Conservation (phyloP, 2,113 vertebrate genomes). For the Rhea pennata region DNA sequence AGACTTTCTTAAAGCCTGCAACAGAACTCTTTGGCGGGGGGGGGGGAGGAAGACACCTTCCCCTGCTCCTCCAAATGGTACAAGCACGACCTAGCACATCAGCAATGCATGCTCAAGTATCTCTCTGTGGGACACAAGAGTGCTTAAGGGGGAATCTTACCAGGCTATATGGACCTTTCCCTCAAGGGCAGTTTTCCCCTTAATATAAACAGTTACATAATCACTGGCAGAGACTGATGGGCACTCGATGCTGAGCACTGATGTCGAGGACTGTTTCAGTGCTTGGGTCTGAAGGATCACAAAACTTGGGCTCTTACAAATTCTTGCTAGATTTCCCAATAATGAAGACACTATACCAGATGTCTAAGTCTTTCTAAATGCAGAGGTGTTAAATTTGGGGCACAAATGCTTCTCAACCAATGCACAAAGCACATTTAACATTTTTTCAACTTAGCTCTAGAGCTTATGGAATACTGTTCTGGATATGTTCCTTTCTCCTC, state of each 20-base stretch:
- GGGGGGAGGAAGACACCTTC: background rate
- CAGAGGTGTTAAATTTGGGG: background rate
- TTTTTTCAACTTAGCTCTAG: background rate
- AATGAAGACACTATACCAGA: background rate
- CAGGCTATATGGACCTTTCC: background rate
- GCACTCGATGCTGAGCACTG: background rate
- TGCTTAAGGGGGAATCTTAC: background rate
- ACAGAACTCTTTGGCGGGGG: background rate
- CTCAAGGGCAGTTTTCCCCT: background rate
- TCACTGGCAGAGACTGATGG: background rate
- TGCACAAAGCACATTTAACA: background rate
- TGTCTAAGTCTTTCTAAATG: background rate
- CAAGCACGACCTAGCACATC: background rate
- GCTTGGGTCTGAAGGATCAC: background rate
- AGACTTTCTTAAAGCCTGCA: background rate
- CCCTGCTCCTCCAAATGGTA: background rate
- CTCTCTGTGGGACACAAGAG: accelerated
- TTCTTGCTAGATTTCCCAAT: background rate
- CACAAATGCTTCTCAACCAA: background rate
- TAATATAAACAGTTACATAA: background rate
- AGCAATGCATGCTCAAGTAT: background rate
- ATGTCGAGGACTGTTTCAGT: background rate
- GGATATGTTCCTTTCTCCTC: background rate
- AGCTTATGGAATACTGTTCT: background rate
- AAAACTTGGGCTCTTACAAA: background rate